phyloP scores from a whole-genome alignment of 2,113 vertebrate genomes.

The Bucco capensis region DNA sequence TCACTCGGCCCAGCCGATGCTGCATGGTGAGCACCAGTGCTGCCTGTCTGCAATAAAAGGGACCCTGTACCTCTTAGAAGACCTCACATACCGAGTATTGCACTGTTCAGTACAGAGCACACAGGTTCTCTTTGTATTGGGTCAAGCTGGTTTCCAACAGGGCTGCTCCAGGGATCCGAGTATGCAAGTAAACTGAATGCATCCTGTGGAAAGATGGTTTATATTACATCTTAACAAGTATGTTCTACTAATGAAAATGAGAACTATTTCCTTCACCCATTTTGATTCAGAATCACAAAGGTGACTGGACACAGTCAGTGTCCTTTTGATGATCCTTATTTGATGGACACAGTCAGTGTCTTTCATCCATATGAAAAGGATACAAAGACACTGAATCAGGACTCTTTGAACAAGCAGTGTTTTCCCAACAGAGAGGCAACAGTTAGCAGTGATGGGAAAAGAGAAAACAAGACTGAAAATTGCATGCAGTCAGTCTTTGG shows the following conservation, averaged over 20 bases:
- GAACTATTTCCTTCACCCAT: background rate
- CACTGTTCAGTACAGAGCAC: slow-evolving; percentile 98
- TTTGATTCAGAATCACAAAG: background rate
- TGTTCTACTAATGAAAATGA: background rate
- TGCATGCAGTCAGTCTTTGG: background rate
- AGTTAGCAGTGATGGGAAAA: background rate
- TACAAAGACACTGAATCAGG: background rate
- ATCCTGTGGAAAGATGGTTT: slow-evolving; percentile 74
- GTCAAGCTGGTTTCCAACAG: slow-evolving; percentile 95
- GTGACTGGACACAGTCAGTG: background rate
- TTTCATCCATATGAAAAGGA: background rate
- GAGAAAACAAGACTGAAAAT: background rate
- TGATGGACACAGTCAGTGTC: background rate
- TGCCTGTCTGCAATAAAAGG: background rate
- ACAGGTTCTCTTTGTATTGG: slow-evolving; percentile 97
- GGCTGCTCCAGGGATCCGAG: slow-evolving; percentile 97
- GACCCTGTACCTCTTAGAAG: background rate
- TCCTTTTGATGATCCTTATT: too few relatives aligned
- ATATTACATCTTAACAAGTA: background rate
- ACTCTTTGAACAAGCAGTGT: background rate
- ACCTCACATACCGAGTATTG: slow-evolving; percentile 88
- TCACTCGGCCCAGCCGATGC: background rate
- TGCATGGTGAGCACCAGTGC: background rate
- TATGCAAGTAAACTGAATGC: slow-evolving; percentile 97
- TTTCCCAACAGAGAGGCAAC: background rate